Conservation (phyloP, 2,113 vertebrate species). For the Chamaetylas fuelleborni region DNA sequence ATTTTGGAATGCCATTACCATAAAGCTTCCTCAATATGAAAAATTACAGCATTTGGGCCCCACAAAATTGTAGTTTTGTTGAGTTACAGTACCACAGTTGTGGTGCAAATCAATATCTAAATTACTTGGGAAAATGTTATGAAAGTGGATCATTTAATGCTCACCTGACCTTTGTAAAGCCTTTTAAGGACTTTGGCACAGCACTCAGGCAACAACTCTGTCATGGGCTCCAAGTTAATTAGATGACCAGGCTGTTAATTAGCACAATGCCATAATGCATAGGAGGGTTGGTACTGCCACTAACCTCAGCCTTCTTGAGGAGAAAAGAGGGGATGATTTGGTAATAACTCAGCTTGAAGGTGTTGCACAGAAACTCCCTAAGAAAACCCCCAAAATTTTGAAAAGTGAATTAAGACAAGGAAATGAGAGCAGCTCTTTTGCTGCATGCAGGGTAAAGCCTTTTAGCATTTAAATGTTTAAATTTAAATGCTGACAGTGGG, state of each 20-base stretch:
- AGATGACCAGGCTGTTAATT: background rate
- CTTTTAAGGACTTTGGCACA: background rate
- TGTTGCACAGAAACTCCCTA: background rate
- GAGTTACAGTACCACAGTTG: background rate
- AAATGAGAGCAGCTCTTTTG: background rate
- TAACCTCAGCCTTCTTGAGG: background rate
- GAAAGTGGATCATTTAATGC: background rate
- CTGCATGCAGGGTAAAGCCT: fast-evolving
- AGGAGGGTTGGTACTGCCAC: background rate
- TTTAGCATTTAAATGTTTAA: background rate
- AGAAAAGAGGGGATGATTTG: background rate
- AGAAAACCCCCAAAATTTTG: background rate
- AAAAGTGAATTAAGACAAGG: background rate
- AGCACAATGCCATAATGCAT: background rate
- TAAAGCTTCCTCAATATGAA: background rate
- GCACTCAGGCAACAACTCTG: background rate
- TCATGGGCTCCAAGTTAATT: background rate
- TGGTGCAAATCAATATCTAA: background rate
- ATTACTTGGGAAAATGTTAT: background rate
- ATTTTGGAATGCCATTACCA: background rate
- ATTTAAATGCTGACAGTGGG: background rate
- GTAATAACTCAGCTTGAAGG: background rate
- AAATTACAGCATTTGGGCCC: background rate
- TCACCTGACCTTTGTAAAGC: background rate
- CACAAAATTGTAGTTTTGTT: background rate